Base-by-base conservation (phyloP, 2,888 invertebrate species). In the Chrysolina americana region DNA sequence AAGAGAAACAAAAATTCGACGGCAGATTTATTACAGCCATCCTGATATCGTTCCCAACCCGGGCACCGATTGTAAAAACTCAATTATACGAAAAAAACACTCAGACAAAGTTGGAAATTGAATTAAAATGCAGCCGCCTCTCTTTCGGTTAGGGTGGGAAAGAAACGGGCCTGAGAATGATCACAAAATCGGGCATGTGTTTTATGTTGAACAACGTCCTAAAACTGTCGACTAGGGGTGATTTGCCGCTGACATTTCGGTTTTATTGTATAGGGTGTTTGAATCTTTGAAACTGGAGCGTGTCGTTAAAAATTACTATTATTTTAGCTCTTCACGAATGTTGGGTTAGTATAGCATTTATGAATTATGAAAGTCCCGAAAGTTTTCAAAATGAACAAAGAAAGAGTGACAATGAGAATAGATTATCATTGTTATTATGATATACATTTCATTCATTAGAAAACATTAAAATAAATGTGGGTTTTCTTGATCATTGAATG, bases 221-320 rank as follows among this genome's bases (percentile, higher is more conserved):
- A 59, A 59, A 59, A 59, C 28, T 59, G 59, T 56, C 65, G 28
- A 41, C 71, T 19, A 64, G 70, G 53, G 41, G 65, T 65, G 19
- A 23, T 44, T 41, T 15, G n/a, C 23, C 48, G n/a, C 17, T 48
- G 47, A 21, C 63, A 62, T 68, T 73, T 50, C 41, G 21, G 19
- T 15, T 10, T 21, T 53, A 53, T 53, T 53, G 23, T 53, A 8
- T 11, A 8, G n/a, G 1, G 48, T 48, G 36, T 36, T 36, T 48
- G 48, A 48, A 48, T 6, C 17, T 48, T 17, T 48, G 6, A 17
- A 48, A 48, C n/a, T 48, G 17, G 17, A 17, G 17, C 17, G 17
- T 48, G 48, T 48, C 48, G 17, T 11, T 17, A 10, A 48, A 48
- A 48, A 15, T 48, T 28, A 28, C 28, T 28, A 28, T 36, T 36